Evolutionary conservation across 2,888 invertebrate species (phyloP), one percentile per base, ranked within the genome.

Genomic region (Bombylius discolor): DNA sequence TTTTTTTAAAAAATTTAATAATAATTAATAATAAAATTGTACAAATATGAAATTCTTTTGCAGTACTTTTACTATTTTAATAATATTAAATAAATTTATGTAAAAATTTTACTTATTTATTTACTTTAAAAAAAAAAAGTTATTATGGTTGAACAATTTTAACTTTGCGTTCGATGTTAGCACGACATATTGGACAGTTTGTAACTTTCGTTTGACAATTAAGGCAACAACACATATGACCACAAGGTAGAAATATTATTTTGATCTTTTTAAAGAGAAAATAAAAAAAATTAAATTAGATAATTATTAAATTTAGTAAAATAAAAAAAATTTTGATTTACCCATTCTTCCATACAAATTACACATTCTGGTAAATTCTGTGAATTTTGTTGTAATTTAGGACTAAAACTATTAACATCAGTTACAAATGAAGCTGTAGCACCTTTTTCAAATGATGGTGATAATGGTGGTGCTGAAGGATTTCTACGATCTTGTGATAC

Each of bases 191-290:
- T 7, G 92, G 92, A 72, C 92, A 93, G 58, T 75, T 75, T 4
- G 80, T 74, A 64, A 76, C 75, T 60, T 73, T 67, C 13, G 68
- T 69, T 51, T 85, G 81, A 75, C 92, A 93, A 52, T 71, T 69
- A 53, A 78, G 72, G 72, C 92, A 93, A 68, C 85, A 86, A 68
- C 91, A 92, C 68, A 90, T 81, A 72, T 93, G 92, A 56, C 92
- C 92, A 70, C 92, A 92, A 55, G 89, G 88, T 64, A 91, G 80
- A 77, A 89, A 90, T 66, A 91, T 85, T 53, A 89, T 79, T 70
- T 84, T 81, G 63, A 84, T 83, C 85, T 85, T 76, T 33, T 53
- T 50, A 44, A 54, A 79, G 78, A 55, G 60, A 63, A 62, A 55
- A 54, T 49, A 55, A 34, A 50, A 53, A 53, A 36, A 50, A 53